phyloP scores from a whole-genome alignment of 2,113 vertebrate genomes.

The Ibidorhyncha struthersii region DNA sequence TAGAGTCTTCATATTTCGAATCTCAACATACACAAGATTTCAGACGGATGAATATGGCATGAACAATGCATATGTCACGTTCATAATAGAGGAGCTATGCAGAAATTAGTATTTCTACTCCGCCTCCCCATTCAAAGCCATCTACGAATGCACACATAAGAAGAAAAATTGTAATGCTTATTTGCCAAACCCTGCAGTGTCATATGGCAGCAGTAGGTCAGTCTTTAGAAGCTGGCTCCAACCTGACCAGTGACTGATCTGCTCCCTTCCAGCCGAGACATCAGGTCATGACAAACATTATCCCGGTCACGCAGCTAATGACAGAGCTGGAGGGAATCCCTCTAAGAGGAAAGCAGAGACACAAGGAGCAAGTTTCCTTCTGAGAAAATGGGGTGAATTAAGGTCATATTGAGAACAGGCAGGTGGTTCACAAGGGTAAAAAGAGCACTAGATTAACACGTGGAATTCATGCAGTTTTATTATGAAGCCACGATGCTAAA shows the following conservation, averaged over 20 bases:
- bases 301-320: neutral
- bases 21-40: neutral
- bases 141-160: rapidly evolving
- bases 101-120: neutral
- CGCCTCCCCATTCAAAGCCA: neutral
- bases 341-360: neutral
- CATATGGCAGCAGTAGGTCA: neutral
- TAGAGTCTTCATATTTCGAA: neutral
- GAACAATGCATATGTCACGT: neutral
- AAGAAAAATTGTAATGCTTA: neutral
- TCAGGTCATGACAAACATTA: neutral
- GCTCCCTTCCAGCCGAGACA: neutral
- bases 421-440: neutral
- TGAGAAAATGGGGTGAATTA: neutral
- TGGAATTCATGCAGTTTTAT: neutral
- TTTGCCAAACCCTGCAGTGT: neutral
- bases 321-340: neutral
- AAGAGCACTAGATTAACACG: neutral
- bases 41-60: neutral
- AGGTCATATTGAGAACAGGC: neutral
- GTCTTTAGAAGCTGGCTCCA: neutral
- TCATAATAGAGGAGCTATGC: neutral
- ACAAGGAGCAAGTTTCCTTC: neutral
- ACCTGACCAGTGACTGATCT: neutral
- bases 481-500: neutral